A percentile compares a stretch with the other conserved stretches of the same genome.
Conservation (phyloP, 1,140 invertebrate genomes). For the Oedothorax gibbosus region DNA sequence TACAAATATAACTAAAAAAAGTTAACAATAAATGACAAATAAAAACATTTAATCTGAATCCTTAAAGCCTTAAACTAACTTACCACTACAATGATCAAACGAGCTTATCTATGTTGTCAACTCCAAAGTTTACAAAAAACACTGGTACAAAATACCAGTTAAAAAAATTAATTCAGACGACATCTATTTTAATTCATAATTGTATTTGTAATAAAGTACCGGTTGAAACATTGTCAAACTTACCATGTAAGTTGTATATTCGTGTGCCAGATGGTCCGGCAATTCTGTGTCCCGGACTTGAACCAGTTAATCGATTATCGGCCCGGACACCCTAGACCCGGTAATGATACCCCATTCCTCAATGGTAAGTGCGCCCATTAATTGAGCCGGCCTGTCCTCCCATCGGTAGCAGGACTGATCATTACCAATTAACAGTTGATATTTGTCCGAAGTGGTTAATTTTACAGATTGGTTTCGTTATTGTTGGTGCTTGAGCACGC, state of each 20-base stretch:
- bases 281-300: background rate
- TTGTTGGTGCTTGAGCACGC: background rate
- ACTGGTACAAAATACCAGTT: no score
- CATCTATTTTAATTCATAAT: no score
- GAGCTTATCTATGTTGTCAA: no score
- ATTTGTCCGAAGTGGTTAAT: conserved; percentile 1
- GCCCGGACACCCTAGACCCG: conserved; percentile 26
- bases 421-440: conserved; percentile 11
- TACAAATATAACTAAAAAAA: no score
- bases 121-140: no score
- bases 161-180: no score
- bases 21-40: no score
- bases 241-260: background rate
- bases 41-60: no score
- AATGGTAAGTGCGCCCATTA: conserved; percentile 15
- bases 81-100: no score
- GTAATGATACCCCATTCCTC: conserved; percentile 29
- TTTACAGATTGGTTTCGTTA: conserved; percentile 1
- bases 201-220: no score
- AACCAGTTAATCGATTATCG: conserved; percentile 40
- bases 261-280: conserved; percentile 2
- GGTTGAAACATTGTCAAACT: no score
- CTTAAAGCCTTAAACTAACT: no score
- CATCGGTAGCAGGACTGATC: background rate
- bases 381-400: conserved; percentile 1